Percentiles rank a stretch among this genome's conserved stretches.
These are phyloP conservation scores for Myocastor coypus DNA, from an alignment of 2,113 vertebrate species.

Conservation along the genomic window DNA sequence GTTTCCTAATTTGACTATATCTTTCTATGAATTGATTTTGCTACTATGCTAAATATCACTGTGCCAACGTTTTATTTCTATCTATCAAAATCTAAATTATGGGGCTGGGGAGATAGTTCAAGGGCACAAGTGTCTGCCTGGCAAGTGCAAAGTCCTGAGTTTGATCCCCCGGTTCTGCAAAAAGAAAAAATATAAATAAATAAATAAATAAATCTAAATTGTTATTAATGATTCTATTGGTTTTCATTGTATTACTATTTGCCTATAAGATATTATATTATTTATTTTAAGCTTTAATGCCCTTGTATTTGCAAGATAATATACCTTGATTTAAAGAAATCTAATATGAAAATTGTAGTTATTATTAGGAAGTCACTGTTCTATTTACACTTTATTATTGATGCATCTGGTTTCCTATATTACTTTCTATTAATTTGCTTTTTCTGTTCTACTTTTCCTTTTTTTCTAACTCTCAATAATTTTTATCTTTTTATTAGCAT, in stretches of 20 bases:
- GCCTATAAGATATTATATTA: neutral
- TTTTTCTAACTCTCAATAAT: neutral
- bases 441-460: neutral
- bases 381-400: neutral
- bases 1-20: neutral
- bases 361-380: neutral
- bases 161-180: too few species aligned
- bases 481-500: neutral
- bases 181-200: too few species aligned
- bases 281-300: neutral
- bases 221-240: neutral
- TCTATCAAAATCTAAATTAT: too few species aligned
- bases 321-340: neutral
- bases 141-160: too few species aligned
- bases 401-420: neutral
- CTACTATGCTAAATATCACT: neutral
- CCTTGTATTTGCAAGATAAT: neutral
- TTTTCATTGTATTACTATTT: neutral
- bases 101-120: too few species aligned
- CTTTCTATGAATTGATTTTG: neutral
- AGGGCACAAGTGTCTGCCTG: too few species aligned
- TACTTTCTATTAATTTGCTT: neutral
- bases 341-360: neutral
- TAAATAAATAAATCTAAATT: constrained; percentile 28
- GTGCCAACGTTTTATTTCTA: neutral